A percentile compares a stretch with the other conserved stretches of the same genome.
phyloP scores from a whole-genome alignment of 2,797 vertebrate genomes.

The Moxostoma hubbsi region DNA sequence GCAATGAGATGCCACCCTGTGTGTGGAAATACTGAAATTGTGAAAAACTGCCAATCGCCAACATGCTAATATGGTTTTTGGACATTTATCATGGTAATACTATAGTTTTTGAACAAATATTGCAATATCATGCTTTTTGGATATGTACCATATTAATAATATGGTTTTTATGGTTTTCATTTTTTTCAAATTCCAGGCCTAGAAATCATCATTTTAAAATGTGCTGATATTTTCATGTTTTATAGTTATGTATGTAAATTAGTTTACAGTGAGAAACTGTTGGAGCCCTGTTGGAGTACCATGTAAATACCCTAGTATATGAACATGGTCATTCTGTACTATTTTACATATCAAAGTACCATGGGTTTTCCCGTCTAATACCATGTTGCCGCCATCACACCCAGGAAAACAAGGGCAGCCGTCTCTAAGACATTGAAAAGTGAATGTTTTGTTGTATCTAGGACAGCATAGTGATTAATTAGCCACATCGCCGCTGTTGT shows the following conservation, averaged over 20 bases:
- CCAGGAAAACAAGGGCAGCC: slow-evolving; percentile 27
- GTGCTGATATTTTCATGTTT: too few relatives aligned
- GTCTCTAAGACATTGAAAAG: slow-evolving; percentile 31
- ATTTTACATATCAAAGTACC: too few relatives aligned
- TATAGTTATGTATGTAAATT: too few relatives aligned
- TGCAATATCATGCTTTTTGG: too few relatives aligned
- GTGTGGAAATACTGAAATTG: background rate
- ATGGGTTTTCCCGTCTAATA: background rate
- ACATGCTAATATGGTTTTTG: background rate
- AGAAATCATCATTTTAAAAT: too few relatives aligned
- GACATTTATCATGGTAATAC: too few relatives aligned
- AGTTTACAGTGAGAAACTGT: too few relatives aligned
- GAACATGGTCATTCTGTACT: background rate
- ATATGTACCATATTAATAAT: background rate
- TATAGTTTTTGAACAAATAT: too few relatives aligned
- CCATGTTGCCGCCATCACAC: background rate
- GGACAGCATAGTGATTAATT: slow-evolving; percentile 81
- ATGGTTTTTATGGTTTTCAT: background rate
- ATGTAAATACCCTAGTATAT: background rate
- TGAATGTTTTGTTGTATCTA: slow-evolving; percentile 67
- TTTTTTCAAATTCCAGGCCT: too few relatives aligned
- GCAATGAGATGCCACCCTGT: slow-evolving; percentile 23
- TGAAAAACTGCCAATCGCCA: slow-evolving; percentile 4
- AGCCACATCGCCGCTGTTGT: slow-evolving; percentile 71
- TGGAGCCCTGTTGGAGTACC: too few relatives aligned